A percentile compares a stretch with the other conserved stretches of the same genome.
These are phyloP conservation scores for Darevskia nairensis DNA, from an alignment of 2,797 vertebrate species.

Conservation along the genomic window DNA sequence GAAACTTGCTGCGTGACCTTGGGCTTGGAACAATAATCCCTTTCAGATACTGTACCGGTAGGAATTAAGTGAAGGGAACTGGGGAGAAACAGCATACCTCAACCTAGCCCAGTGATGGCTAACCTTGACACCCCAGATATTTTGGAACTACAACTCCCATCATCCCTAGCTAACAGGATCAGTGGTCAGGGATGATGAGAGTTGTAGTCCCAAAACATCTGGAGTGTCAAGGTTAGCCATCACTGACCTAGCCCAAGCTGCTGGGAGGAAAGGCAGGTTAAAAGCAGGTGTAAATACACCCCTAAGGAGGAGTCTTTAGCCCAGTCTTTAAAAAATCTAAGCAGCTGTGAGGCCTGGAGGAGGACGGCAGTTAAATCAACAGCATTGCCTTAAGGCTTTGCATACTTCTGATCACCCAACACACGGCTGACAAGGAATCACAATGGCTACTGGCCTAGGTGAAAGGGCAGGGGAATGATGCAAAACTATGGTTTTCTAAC, in stretches of 20 bases:
- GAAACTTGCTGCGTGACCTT: background rate
- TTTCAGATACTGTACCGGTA: background rate
- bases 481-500: background rate
- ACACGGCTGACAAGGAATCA: background rate
- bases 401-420: background rate
- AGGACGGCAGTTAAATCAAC: background rate
- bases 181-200: no score
- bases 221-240: no score
- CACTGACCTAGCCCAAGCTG: background rate
- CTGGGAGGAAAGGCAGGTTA: background rate
- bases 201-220: no score
- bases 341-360: background rate
- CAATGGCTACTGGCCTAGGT: background rate
- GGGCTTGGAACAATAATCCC: background rate
- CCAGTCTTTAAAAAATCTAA: background rate
- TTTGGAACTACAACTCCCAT: no score
- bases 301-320: background rate
- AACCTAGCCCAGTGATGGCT: background rate
- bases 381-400: background rate
- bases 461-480: background rate
- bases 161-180: no score
- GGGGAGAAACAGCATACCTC: background rate
- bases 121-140: no score
- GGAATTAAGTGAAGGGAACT: background rate
- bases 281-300: background rate